Base-by-base conservation (phyloP, 2,888 invertebrate species). In the Bombyx huttoni region DNA sequence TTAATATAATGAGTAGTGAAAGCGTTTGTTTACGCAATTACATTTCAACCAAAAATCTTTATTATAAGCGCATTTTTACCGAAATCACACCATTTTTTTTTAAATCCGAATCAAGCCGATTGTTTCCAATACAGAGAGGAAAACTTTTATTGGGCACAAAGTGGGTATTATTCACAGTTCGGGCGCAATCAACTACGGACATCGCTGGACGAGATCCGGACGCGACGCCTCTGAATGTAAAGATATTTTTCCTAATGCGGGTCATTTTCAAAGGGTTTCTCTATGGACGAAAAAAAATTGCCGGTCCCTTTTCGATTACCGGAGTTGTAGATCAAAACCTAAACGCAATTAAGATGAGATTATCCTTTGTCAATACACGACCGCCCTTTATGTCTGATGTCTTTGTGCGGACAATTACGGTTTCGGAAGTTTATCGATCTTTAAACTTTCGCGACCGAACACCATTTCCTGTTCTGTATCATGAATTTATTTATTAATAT, bases 101-200 rank as follows among this genome's bases (percentile, higher is more conserved):
- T 6, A 8, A 10, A 10, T 40, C 40, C 40, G 75, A 81, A 75
- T 79, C 82, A 81, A 81, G 84, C 81, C 76, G 73, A 83, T 86
- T 87, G 85, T 87, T 86, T 87, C 81, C 85, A 84, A 86, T 83
- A 82, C 81, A 78, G 63, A 63, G 69, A 69, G 75, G 83, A 74
- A 78, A 83, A 84, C 75, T 86, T 86, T 85, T 86, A 86, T 86
- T 81, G 80, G 75, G 81, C 78, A 80, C 84, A 83, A 86, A 86
- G 87, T 86, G 81, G 78, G 80, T 78, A 83, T 87, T 82, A 85
- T 83, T 85, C 81, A 81, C 73, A 77, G 77, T 70, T 71, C 71
- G 75, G 69, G 76, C 75, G 80, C 79, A 81, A 82, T 83, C 81
- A 84, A 74, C 76, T 74, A 70, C 73, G 71, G 70, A 64, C 68